Evolutionary conservation across 1,140 invertebrate species (phyloP), one percentile per base, ranked within the genome.

Genomic region (Zaprionus camerounensis): DNA sequence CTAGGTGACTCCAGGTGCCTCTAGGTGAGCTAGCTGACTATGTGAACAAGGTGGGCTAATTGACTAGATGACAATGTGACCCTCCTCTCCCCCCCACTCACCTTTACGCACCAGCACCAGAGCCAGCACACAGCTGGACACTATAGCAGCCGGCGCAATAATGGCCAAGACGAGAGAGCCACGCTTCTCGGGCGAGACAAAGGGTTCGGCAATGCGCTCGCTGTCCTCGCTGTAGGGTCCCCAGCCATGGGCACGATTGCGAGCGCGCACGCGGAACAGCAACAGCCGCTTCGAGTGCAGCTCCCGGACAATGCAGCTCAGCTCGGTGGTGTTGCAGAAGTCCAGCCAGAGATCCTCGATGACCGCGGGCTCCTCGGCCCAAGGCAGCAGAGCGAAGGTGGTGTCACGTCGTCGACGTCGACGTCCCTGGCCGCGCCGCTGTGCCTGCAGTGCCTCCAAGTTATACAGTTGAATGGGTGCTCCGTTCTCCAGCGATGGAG

Each of bases 261-360:
- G 93, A 0, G 97, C 97, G 44, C 95, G 94, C 17, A 97, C 97
- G 5, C 96, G 94, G 91, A 98, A 98, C 57, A 93, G 81, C 76
- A 94, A 94, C 9, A 95, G 93, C 70, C 96, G 96, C 7, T 94
- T 94, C 2, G 95, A 93, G 93, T 95, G 94, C 15, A 97, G 93
- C 1, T 95, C 95, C 1, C 94, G 94, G 13, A 98, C 95, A 46
- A 97, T 94, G 96, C 97, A 99, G 77, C 96, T 96, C 74, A 92
- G 93, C 94, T 96, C 94, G 36, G 96, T 96, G 58, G 96, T 97
- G 92, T 98, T 98, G 86, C 98, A 98, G 31, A 96, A 95, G 6
- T 95, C 84, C 44, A 94, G 94, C 95, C 97, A 97, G 13, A 94
- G 94, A 69, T 95, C 94, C 62, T 94, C 93, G 17, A 94, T 76